Evolutionary conservation across 1,140 invertebrate species (phyloP).

Genomic region (Drosophila pandora): DNA sequence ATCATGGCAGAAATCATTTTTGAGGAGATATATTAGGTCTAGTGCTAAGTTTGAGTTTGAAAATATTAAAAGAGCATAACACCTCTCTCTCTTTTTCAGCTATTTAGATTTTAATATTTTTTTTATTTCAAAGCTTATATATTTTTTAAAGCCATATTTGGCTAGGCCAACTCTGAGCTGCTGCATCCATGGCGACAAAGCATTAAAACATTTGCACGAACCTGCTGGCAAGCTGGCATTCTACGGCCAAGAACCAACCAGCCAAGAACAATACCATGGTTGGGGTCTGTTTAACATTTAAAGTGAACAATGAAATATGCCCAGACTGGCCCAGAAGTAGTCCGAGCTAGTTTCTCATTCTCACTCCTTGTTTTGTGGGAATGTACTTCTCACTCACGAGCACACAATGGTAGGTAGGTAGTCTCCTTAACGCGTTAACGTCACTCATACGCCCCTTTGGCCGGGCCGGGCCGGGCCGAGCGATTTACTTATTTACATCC

Average conservation of each 20-base stretch:
- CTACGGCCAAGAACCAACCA: conserved; percentile 16
- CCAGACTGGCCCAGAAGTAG: conserved; percentile 31
- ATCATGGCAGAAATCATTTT: conserved; percentile 1
- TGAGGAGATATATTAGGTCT: background rate
- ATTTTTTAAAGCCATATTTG: background rate
- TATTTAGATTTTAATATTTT: background rate
- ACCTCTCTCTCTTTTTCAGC: background rate
- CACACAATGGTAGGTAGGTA: background rate
- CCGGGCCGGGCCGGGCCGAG: background rate
- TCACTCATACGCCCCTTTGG: conserved; percentile 26
- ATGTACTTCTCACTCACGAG: background rate
- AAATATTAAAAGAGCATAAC: too few species aligned
- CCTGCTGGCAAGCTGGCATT: conserved; percentile 39
- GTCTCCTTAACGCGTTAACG: conserved; percentile 20
- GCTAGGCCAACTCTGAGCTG: conserved; percentile 21
- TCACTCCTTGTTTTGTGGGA: background rate
- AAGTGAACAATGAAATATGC: conserved; percentile 79
- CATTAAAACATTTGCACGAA: conserved; percentile 62
- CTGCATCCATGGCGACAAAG: conserved; percentile 47
- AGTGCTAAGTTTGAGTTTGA: too few species aligned
- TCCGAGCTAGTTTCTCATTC: background rate
- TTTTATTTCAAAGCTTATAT: background rate
- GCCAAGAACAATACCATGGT: conserved; percentile 45
- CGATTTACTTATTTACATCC: conserved; percentile 67
- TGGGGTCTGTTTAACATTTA: conserved; percentile 73